Evolutionary conservation across 2,797 vertebrate species (phyloP), one percentile per base, ranked within the genome.

Genomic region (Falco peregrinus): DNA sequence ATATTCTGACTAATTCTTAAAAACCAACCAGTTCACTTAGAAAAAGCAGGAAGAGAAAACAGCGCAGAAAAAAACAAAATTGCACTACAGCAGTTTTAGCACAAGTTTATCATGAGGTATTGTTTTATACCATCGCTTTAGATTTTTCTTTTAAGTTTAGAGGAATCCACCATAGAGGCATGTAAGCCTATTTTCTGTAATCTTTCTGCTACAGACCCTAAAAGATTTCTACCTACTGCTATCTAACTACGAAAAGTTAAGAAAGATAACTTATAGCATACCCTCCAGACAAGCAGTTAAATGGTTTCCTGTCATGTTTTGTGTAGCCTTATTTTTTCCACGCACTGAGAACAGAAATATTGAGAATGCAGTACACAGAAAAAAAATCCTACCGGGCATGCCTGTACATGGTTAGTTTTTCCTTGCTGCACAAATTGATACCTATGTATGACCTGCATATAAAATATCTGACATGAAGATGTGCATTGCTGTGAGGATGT

Each of bases 201-300:
- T 74, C 75, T 69, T 89, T 85, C 17, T 88, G 13, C 65, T 83
- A 93, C 81, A 97, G 83, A 96, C 63, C 29, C 73, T 78, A 96
- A 57, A 61, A 86, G 37, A 81, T 89, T 95, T 78, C 45, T 81
- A 28, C 64, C 15, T 59, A 74, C 67, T 79, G 67, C 57, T 92
- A 67, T 41, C 20, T 81, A 77, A 60, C n/a, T 54, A 56, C 6
- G 59, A 83, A 90, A 96, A 87, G 43, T 89, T 79, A 39, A 88
- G 86, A 91, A 91, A 88, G 65, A 51, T 86, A 94, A 91, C 59
- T 87, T 77, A 65, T 3, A 96, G 87, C 80, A 77, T 77, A 89
- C 96, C 51, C 65, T 94, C 53, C 81, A 90, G 45, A 89, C 87
- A 89, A 86, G 67, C 57, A 87, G 81, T 73, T 96, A 65, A 84